Evolutionary conservation across 2,888 invertebrate species (phyloP).

Genomic region (Alsophila aescularia): DNA sequence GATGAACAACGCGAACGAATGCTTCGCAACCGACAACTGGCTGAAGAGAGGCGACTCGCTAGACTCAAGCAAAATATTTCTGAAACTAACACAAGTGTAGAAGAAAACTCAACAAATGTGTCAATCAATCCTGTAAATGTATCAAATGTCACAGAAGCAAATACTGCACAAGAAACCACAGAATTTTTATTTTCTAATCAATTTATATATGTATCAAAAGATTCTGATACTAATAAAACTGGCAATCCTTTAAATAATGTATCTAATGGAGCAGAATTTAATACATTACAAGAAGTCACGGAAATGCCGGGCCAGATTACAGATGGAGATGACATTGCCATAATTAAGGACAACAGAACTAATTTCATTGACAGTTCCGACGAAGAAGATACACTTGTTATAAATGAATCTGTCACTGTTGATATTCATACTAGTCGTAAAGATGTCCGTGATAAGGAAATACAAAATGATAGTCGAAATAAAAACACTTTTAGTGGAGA

Average conservation of each 20-base stretch:
- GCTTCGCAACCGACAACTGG: constrained; percentile 87
- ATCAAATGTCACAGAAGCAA: too few relatives aligned
- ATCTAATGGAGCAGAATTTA: background rate
- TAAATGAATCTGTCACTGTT: constrained; percentile 44
- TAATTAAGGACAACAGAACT: constrained; percentile 13
- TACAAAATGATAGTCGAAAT: constrained; percentile 3
- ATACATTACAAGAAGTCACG: background rate
- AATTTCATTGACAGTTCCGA: constrained; percentile 41
- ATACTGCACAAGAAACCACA: too few relatives aligned
- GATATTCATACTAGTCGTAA: constrained; percentile 40
- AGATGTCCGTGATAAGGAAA: constrained; percentile 15
- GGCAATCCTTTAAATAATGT: background rate
- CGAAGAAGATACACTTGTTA: constrained; percentile 44
- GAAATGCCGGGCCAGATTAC: background rate
- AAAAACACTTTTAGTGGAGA: constrained; percentile 14
- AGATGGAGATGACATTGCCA: constrained; percentile 4
- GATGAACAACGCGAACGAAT: constrained; percentile 88
- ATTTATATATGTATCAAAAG: background rate
- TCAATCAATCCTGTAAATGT: too few relatives aligned
- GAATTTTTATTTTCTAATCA: too few relatives aligned
- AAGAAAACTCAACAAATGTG: too few relatives aligned
- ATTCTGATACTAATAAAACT: background rate
- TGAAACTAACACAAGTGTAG: constrained; percentile 14
- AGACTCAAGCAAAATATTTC: constrained; percentile 62
- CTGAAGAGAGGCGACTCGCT: constrained; percentile 86